These are phyloP conservation scores for Mus caroli DNA, from an alignment of 2,797 vertebrate species.

Conservation along the genomic window DNA sequence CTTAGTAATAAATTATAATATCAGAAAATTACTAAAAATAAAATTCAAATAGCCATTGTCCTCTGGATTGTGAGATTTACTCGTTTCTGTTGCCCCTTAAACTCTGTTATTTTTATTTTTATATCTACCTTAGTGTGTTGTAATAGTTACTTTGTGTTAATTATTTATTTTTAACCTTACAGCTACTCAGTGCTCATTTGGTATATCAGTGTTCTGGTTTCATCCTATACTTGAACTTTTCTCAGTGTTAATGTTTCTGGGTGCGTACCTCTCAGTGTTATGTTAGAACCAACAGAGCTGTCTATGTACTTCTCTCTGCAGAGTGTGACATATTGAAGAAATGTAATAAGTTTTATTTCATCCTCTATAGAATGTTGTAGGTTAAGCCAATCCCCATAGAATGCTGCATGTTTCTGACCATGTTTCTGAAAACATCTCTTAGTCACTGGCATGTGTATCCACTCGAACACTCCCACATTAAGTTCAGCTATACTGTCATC, in stretches of 20 bases:
- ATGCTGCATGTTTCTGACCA: background rate
- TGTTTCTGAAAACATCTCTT: background rate
- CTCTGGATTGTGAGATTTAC: background rate
- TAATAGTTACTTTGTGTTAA: background rate
- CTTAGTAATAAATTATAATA: background rate
- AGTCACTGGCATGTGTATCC: background rate
- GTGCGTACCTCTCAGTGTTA: background rate
- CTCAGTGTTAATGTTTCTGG: background rate
- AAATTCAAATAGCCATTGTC: background rate
- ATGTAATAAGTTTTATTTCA: background rate
- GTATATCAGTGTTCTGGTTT: background rate
- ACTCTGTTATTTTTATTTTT: background rate
- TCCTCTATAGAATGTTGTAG: background rate
- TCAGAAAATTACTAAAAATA: background rate
- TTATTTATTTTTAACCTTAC: background rate
- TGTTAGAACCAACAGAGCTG: background rate
- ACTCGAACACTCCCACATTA: rapidly evolving
- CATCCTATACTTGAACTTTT: background rate
- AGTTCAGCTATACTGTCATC: rapidly evolving
- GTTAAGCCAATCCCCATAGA: background rate
- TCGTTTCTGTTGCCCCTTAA: background rate
- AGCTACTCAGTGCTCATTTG: background rate
- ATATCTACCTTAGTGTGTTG: background rate
- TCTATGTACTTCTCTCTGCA: background rate
- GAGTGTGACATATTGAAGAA: background rate